phyloP scores from a whole-genome alignment of 1,140 invertebrate genomes.

The Bombus sylvicola region DNA sequence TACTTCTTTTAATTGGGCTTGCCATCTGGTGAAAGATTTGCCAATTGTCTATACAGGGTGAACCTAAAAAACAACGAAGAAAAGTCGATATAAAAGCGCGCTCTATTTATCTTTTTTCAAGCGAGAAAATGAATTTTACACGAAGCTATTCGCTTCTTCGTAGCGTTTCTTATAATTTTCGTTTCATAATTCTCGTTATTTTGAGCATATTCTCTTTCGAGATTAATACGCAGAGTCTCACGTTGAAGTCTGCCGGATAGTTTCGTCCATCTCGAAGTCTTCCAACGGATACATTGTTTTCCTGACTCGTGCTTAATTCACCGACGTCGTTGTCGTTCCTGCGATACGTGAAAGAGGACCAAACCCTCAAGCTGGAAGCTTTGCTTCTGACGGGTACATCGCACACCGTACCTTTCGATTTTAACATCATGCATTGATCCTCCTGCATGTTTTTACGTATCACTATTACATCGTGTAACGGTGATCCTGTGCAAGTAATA shows the following conservation, averaged over 20 bases:
- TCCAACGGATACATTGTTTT: background rate
- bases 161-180: no score
- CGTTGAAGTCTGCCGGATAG: background rate
- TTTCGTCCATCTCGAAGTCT: background rate
- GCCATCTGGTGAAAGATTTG: no score
- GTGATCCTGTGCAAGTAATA: background rate
- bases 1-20: no score
- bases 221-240: background rate
- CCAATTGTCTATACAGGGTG: no score
- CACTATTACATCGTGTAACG: constrained; percentile 2
- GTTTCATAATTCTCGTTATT: no score
- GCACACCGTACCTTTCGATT: constrained; percentile 18
- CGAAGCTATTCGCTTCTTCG: no score
- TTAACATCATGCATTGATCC: constrained; percentile 15
- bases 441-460: background rate
- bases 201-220: no score
- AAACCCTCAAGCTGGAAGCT: background rate
- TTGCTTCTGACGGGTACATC: background rate
- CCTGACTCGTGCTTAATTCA: background rate
- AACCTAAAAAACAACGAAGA: no score
- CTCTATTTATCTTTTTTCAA: no score
- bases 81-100: no score
- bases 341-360: constrained; percentile 7
- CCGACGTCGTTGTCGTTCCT: background rate
- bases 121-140: no score